Base-by-base conservation (phyloP, 2,797 vertebrate genomes). In the Ctenochaetus hawaiiensis region DNA sequence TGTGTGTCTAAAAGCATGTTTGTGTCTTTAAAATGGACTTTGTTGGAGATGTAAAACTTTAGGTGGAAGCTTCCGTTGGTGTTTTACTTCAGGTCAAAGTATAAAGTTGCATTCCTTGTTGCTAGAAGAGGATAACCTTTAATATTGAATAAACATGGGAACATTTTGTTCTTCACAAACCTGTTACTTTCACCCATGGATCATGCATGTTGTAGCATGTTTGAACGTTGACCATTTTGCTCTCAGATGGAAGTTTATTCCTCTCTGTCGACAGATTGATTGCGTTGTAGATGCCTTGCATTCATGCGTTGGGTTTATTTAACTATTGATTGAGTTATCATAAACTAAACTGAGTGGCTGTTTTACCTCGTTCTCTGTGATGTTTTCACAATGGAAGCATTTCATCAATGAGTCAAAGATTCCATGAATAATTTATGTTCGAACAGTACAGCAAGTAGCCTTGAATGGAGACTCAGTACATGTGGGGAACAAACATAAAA, bases 261-360 rank as follows among this genome's bases (percentile, higher is more conserved):
- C 48, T 76, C 48, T 60, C 47, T 12, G 54, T 80, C 80, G 78
- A 87, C 71, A 57, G 82, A 84, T 83, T 7, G 51, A 87, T 77
- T 56, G 73, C 9, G 8, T 23, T 26, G 54, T 58, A 57, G 20
- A 80, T 78, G 78, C 64, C 60, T 68, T 60, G 51, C 74, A 77
- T 67, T 80, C 76, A 79, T 82, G 77, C 53, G 20, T 71, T 66
- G 65, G 77, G 56, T 83, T 87, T 82, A 77, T 69, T 87, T 69
- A 53, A 17, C 59, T 80, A 70, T 83, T 87, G 75, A 87, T 84
- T 82, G 49, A 20, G 17, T 79, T 86, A 86, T 67, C 78, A 80
- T 82, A 76, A 88, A 87, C 81, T 43, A 34, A 76, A 60, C 39
- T 67, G 52, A 13, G 45, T 34, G 47, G 9, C 57, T 45, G 37